Evolutionary conservation across 1,140 invertebrate species (phyloP).

Genomic region (Notospermus geniculatus): DNA sequence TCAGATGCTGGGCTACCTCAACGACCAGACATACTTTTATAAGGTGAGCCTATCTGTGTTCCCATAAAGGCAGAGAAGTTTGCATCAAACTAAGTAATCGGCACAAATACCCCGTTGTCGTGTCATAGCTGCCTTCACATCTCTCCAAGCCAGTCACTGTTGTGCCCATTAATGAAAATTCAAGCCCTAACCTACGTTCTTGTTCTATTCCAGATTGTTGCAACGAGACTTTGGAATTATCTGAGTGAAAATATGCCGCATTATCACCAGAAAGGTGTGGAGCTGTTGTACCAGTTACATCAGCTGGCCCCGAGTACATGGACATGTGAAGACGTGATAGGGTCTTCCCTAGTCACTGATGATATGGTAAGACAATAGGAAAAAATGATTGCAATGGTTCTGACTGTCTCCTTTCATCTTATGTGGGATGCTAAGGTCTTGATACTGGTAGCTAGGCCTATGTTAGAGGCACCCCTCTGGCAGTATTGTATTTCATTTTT

Average conservation of each 20-base stretch:
- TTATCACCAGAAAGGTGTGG: slow-evolving; percentile 66
- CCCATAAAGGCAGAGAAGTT: too few species aligned
- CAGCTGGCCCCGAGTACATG: slow-evolving; percentile 64
- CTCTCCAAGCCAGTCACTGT: not conserved
- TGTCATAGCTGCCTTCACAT: too few species aligned
- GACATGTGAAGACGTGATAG: slow-evolving; percentile 71
- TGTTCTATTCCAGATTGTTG: slow-evolving; percentile 59
- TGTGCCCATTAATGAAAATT: not conserved
- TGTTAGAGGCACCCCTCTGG: too few species aligned
- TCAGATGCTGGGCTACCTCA: slow-evolving; percentile 65
- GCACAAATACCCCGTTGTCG: too few species aligned
- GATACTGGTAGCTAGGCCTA: too few species aligned
- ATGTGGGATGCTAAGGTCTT: too few species aligned
- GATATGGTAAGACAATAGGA: slow-evolving; percentile 52
- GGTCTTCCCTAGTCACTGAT: slow-evolving; percentile 56
- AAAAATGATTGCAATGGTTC: too few species aligned
- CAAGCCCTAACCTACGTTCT: not conserved
- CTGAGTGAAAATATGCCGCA: slow-evolving; percentile 62
- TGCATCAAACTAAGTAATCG: too few species aligned
- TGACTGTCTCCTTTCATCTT: too few species aligned
- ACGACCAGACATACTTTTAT: slow-evolving; percentile 67
- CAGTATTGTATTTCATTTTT: too few species aligned
- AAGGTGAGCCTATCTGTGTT: slow-evolving; percentile 60
- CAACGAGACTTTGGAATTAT: slow-evolving; percentile 68
- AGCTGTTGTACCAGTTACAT: slow-evolving; percentile 70